Conservation (phyloP, 2,888 invertebrate genomes). For the Scaptomyza flava region DNA sequence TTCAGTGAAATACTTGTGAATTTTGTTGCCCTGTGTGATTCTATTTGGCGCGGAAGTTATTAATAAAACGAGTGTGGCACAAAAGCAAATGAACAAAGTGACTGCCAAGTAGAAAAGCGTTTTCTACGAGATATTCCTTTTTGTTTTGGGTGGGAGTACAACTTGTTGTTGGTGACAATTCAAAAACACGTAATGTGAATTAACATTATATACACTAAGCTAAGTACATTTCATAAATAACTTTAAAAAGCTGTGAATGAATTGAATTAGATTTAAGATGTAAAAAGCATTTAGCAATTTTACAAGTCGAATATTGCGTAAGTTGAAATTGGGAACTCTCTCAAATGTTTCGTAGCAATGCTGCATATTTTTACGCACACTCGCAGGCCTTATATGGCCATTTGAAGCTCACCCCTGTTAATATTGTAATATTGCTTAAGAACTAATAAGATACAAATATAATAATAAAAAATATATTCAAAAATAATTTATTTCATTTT, state of each 20-base stretch:
- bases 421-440: background rate
- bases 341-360: constrained; percentile 17
- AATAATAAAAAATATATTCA: background rate
- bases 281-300: no score
- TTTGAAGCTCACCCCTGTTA: background rate
- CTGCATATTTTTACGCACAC: constrained; percentile 71
- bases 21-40: constrained; percentile 55
- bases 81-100: constrained; percentile 41
- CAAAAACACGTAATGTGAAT: constrained; percentile 58
- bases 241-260: constrained; percentile 9
- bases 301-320: constrained; percentile 46
- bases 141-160: constrained; percentile 11
- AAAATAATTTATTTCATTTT: background rate
- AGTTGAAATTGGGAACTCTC: constrained; percentile 3
- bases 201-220: constrained; percentile 50
- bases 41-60: constrained; percentile 71
- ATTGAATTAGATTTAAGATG: constrained; percentile 44
- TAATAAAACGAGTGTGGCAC: constrained; percentile 63
- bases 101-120: constrained; percentile 5
- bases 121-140: background rate
- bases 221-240: constrained; percentile 43
- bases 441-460: background rate
- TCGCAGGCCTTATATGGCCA: constrained; percentile 7
- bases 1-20: background rate
- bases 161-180: constrained; percentile 17